Percentiles rank a stretch among this genome's conserved stretches.
phyloP scores from a whole-genome alignment of 2,888 invertebrate genomes.

The Calameuta idolon region DNA sequence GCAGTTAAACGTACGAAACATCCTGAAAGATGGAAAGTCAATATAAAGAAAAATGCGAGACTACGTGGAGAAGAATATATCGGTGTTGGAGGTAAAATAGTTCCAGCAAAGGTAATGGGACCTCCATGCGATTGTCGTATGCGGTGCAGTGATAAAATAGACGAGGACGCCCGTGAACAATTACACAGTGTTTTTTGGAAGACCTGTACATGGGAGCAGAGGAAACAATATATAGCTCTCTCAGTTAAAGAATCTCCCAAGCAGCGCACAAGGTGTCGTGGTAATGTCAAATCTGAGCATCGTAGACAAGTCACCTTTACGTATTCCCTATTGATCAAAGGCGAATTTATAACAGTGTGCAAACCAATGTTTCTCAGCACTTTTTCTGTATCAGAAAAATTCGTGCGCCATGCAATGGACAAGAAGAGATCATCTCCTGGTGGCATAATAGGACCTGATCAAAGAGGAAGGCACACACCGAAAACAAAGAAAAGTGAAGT shows the following conservation, averaged over 20 bases:
- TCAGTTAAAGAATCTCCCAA: conserved; percentile 52
- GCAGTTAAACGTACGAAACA: conserved; percentile 40
- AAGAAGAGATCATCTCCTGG: conserved; percentile 47
- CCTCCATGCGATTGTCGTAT: conserved; percentile 51
- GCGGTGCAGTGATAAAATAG: conserved; percentile 47
- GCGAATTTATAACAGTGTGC: conserved; percentile 48
- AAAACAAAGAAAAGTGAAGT: conserved; percentile 51
- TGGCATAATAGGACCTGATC: conserved; percentile 48
- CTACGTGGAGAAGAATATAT: conserved; percentile 46
- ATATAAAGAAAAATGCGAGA: conserved; percentile 52
- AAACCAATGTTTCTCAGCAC: conserved; percentile 54
- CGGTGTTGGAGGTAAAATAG: conserved; percentile 50
- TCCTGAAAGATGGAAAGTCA: conserved; percentile 51
- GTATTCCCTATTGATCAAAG: conserved; percentile 44
- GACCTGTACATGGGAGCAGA: conserved; percentile 47
- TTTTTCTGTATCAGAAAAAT: conserved; percentile 51
- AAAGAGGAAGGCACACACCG: conserved; percentile 49
- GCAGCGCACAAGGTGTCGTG: conserved; percentile 46
- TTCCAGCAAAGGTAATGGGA: conserved; percentile 51
- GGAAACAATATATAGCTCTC: conserved; percentile 48
- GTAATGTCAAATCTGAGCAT: conserved; percentile 40
- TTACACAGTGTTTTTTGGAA: conserved; percentile 50
- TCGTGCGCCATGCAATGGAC: conserved; percentile 50
- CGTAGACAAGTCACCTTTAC: conserved; percentile 49
- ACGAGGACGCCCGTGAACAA: conserved; percentile 42